Conservation (phyloP, 2,888 invertebrate genomes). For the Amaurobius ferox region DNA sequence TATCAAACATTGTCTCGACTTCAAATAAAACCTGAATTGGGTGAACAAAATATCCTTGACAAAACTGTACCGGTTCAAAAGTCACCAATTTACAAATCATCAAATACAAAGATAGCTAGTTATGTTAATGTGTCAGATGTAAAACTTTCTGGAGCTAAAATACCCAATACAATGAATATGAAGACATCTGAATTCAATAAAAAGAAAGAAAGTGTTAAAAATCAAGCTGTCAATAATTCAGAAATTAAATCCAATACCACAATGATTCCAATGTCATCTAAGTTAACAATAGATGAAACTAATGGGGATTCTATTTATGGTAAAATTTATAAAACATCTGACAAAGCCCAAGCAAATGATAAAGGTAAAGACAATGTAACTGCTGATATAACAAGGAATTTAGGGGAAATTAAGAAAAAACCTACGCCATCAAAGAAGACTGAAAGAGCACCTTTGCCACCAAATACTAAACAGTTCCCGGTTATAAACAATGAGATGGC, state of each 20-base stretch:
- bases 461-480: neutral
- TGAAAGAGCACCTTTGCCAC: conserved; percentile 53
- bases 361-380: neutral
- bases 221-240: no score
- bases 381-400: neutral
- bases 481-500: neutral
- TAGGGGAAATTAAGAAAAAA: conserved; percentile 10
- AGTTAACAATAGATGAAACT: neutral
- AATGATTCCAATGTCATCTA: no score
- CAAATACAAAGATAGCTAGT: conserved; percentile 14
- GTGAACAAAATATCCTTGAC: neutral
- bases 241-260: no score
- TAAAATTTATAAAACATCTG: conserved; percentile 31
- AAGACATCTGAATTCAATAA: no score
- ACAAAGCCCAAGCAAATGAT: neutral
- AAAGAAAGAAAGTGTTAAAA: no score
- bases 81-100: neutral
- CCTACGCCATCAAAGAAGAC: conserved; percentile 38
- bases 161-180: no score
- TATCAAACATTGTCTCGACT: conserved; percentile 54
- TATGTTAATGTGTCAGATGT: conserved; percentile 43
- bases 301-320: conserved; percentile 36
- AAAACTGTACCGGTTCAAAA: neutral
- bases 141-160: neutral
- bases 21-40: conserved; percentile 29